Percentiles rank a stretch among this genome's conserved stretches.
phyloP scores from a whole-genome alignment of 2,797 vertebrate species.

The Arrhamphus sclerolepis region DNA sequence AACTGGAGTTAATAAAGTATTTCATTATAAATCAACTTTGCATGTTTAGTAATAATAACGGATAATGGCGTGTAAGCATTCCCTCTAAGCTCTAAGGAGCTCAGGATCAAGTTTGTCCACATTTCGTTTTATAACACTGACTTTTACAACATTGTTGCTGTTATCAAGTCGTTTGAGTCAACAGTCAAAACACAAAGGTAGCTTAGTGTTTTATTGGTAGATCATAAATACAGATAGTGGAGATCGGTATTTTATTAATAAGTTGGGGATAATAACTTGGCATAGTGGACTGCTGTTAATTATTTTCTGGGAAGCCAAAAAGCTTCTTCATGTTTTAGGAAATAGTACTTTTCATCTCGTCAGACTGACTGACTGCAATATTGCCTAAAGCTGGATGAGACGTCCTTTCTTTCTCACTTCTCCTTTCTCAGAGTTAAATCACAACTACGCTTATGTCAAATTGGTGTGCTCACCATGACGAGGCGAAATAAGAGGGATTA shows the following conservation, averaged over 20 bases:
- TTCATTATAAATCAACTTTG: no score
- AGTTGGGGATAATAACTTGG: neutral
- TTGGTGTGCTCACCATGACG: neutral
- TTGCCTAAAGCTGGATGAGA: neutral
- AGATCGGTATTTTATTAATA: neutral
- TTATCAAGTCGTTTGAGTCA: no score
- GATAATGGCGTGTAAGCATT: no score
- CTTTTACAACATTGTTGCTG: no score
- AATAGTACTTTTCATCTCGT: neutral
- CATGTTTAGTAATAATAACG: no score
- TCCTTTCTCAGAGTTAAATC: neutral
- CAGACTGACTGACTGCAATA: conserved; percentile 30
- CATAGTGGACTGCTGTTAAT: neutral
- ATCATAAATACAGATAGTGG: no score
- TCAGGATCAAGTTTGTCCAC: no score
- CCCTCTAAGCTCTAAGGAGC: no score
- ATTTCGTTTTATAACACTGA: no score
- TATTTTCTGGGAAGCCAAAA: neutral
- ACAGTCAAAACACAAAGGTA: no score
- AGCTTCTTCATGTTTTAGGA: neutral
- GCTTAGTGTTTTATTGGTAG: no score
- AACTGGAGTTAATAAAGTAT: no score
- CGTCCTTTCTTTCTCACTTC: neutral
- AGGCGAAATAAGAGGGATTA: fast-evolving
- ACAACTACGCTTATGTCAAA: fast-evolving